Evolutionary conservation across 2,113 vertebrate genomes (phyloP).

Genomic region (Nerophis lumbriciformis): DNA sequence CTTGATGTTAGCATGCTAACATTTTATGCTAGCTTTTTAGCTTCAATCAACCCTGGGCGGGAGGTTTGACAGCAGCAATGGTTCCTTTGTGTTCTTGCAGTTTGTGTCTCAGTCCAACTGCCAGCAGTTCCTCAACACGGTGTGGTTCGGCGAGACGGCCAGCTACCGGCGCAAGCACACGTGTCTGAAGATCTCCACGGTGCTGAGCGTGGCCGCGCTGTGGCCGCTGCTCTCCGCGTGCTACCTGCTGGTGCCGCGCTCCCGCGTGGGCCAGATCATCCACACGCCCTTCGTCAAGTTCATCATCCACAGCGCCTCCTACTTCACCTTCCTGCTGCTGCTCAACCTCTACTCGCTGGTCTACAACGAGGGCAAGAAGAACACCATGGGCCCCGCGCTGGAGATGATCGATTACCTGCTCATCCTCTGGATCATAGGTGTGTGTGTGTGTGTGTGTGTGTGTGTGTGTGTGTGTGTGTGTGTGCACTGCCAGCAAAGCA

Average conservation of each 20-base stretch:
- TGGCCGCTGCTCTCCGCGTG: slow-evolving; percentile 94
- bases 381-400: slow-evolving; percentile 91
- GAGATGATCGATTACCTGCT: slow-evolving; percentile 95
- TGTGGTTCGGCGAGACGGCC: slow-evolving; percentile 99
- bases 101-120: slow-evolving; percentile 98
- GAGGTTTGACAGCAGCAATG: too few species aligned
- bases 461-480: not conserved
- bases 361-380: slow-evolving; percentile 93
- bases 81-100: slow-evolving; percentile 63
- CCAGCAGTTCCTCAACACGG: slow-evolving; percentile 98
- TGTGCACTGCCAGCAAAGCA: slow-evolving; percentile 42
- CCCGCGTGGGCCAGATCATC: slow-evolving; percentile 91
- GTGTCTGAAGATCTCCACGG: slow-evolving; percentile 91
- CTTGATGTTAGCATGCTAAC: too few species aligned
- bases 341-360: slow-evolving; percentile 97
- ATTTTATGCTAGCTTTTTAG: too few species aligned
- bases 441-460: not conserved
- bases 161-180: slow-evolving; percentile 96
- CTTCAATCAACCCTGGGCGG: too few species aligned
- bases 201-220: slow-evolving; percentile 85
- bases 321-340: slow-evolving; percentile 92
- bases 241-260: slow-evolving; percentile 93
- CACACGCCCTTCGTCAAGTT: slow-evolving; percentile 98
- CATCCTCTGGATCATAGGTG: slow-evolving; percentile 93
- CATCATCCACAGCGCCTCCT: slow-evolving; percentile 97